phyloP scores from a whole-genome alignment of 2,888 invertebrate species.

The Labia minor region DNA sequence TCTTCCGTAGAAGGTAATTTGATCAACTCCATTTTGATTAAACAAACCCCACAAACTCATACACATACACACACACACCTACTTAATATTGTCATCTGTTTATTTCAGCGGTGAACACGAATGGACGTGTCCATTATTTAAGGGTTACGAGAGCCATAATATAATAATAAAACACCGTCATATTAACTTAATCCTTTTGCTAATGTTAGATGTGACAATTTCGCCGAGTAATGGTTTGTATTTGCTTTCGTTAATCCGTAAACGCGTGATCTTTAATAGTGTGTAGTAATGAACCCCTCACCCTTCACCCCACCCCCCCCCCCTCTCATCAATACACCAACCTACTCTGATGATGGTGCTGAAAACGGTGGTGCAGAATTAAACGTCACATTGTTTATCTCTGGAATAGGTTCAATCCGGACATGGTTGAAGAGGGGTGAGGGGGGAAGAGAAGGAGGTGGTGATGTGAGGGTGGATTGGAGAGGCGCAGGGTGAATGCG shows the following conservation, averaged over 20 bases:
- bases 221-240: neutral
- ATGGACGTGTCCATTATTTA: no score
- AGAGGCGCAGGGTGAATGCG: neutral
- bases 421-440: neutral
- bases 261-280: neutral
- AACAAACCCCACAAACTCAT: no score
- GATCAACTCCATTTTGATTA: no score
- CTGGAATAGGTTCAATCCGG: neutral
- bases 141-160: no score
- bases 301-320: no score
- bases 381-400: conserved; percentile 4
- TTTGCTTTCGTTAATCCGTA: conserved; percentile 13
- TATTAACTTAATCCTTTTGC: neutral
- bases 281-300: neutral
- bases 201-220: conserved; percentile 13
- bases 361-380: neutral
- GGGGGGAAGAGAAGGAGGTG: neutral
- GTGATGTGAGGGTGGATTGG: no score
- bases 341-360: neutral
- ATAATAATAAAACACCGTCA: neutral
- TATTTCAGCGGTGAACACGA: no score
- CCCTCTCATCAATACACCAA: no score
- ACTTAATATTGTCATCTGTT: no score
- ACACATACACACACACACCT: no score
- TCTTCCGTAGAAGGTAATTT: no score